Conservation (phyloP, 2,797 vertebrate genomes). For the Melanotaenia trifasciata region DNA sequence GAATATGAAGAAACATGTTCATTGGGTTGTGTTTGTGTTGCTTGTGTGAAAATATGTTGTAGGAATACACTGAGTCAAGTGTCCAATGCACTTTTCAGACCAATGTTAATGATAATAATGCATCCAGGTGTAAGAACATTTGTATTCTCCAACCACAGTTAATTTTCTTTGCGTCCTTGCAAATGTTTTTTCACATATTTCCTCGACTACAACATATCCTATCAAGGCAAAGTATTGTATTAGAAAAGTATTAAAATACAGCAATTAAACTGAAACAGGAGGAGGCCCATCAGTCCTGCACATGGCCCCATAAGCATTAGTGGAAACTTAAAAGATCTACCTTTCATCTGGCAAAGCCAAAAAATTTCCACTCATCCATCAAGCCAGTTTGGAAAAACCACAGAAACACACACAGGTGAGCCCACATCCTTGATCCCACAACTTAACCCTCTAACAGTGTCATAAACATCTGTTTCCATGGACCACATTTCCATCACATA, state of each 20-base stretch:
- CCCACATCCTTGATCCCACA: slow-evolving; percentile 55
- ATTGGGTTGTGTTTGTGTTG: not conserved
- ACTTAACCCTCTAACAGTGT: slow-evolving; percentile 37
- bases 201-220: not conserved
- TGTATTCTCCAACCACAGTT: no score
- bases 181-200: not conserved
- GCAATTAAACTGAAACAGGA: not conserved
- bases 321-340: slow-evolving; percentile 43
- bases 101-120: no score
- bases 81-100: not conserved
- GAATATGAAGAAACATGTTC: not conserved
- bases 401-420: slow-evolving; percentile 44
- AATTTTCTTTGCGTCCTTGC: no score
- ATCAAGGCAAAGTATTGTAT: not conserved
- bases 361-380: slow-evolving; percentile 34
- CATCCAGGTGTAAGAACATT: no score
- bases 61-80: not conserved
- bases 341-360: slow-evolving; percentile 30
- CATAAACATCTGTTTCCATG: slow-evolving; percentile 31
- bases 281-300: slow-evolving; percentile 28
- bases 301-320: slow-evolving; percentile 24
- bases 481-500: slow-evolving; percentile 25
- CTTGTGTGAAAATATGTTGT: not conserved
- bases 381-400: slow-evolving; percentile 22
- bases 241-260: not conserved